phyloP scores from a whole-genome alignment of 2,888 invertebrate species.

The Apomyelois bistriatella region DNA sequence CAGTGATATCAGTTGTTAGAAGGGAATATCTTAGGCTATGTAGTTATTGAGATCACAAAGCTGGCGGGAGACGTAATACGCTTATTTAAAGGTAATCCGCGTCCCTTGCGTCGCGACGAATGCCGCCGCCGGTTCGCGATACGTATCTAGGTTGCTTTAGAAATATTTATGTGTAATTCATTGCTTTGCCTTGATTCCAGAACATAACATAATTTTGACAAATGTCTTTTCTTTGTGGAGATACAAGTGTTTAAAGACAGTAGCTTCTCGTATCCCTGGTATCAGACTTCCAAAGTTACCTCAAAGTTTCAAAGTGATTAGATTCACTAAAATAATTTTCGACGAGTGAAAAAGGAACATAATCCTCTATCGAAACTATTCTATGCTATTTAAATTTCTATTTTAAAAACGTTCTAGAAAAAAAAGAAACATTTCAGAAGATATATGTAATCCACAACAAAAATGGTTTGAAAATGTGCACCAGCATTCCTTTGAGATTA shows the following conservation, averaged over 20 bases:
- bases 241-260: too few species aligned
- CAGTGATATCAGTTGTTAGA: slow-evolving; percentile 20
- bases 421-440: background rate
- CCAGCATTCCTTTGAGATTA: background rate
- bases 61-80: slow-evolving; percentile 56
- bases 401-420: background rate
- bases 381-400: too few species aligned
- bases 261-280: too few species aligned
- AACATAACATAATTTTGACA: background rate
- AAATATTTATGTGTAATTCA: slow-evolving; percentile 1
- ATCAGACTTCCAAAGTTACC: too few species aligned
- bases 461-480: slow-evolving; percentile 1
- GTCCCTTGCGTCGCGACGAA: slow-evolving; percentile 37
- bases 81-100: slow-evolving; percentile 69
- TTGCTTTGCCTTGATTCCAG: background rate
- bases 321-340: too few species aligned
- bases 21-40: slow-evolving; percentile 27
- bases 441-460: background rate
- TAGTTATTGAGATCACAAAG: slow-evolving; percentile 63
- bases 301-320: too few species aligned
- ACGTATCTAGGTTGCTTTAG: slow-evolving; percentile 3
- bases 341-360: too few species aligned
- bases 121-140: slow-evolving; percentile 41
- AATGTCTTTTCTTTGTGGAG: too few species aligned
- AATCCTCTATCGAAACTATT: too few species aligned